A percentile compares a stretch with the other conserved stretches of the same genome.
These are phyloP conservation scores for Cebus imitator DNA, from an alignment of 2,113 vertebrate genomes.

Conservation along the genomic window DNA sequence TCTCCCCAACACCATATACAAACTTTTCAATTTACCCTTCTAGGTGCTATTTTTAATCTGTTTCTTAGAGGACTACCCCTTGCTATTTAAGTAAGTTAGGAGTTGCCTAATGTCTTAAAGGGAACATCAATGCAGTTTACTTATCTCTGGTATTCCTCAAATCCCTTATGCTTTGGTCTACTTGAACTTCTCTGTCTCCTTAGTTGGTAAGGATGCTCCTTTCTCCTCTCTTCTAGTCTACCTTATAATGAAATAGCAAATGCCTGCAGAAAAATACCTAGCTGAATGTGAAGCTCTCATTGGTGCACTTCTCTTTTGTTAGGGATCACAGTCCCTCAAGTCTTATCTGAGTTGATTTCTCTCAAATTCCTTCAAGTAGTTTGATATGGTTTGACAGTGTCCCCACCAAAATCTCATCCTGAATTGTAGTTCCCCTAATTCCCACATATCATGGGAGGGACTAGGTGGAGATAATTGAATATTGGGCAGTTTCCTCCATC, in stretches of 20 bases:
- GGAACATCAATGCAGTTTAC: background rate
- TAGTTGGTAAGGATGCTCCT: background rate
- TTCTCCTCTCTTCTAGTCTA: background rate
- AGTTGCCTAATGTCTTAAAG: background rate
- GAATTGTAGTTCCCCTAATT: too few relatives aligned
- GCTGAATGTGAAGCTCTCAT: accelerated
- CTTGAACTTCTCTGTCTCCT: background rate
- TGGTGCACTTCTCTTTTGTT: background rate
- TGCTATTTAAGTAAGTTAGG: background rate
- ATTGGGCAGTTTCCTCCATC: too few relatives aligned
- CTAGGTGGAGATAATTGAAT: too few relatives aligned
- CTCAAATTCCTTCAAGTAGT: background rate
- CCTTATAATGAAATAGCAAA: background rate
- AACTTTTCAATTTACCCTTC: background rate
- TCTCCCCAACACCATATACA: accelerated
- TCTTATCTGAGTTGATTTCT: background rate
- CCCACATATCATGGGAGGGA: too few relatives aligned
- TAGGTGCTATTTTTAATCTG: background rate
- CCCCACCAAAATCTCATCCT: too few relatives aligned
- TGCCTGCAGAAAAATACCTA: background rate
- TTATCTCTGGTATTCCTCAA: background rate
- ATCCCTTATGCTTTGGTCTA: background rate
- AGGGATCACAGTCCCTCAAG: background rate
- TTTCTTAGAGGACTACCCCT: background rate
- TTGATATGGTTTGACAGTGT: too few relatives aligned